Evolutionary conservation across 2,888 invertebrate species (phyloP), one percentile per base, ranked within the genome.

Genomic region (Tipula lateralis): DNA sequence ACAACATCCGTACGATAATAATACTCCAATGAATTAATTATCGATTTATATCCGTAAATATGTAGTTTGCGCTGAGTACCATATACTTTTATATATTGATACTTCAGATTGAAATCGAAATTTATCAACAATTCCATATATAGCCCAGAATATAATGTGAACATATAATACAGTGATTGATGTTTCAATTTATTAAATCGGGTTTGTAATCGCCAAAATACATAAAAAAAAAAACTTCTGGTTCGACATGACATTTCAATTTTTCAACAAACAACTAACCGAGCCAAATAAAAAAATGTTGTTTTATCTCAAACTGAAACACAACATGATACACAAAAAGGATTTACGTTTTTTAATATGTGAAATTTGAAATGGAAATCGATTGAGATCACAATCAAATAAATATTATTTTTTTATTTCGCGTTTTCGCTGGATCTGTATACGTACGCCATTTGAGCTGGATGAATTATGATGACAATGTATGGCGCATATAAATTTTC

Each of bases 151-250:
- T 39, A 6, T 6, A 39, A 44, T 44, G 1, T 39, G 66, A 66
- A 24, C 19, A 7, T 7, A 9, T 39, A 5, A 66, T 24, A 24
- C 24, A 12, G 66, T 66, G 66, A 66, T 66, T 66, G 66, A 66
- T 66, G 66, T 66, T 66, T 66, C 66, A 66, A 66, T 66, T 66
- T 66, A 66, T n/a, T n/a, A 66, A 66, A 66, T 24, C 66, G 66
- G 24, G 66, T n/a, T 19, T 66, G 66, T 66, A 66, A 66, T 66
- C 66, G 66, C 66, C 66, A 66, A 66, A 66, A 24, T 24, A 39
- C 13, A 39, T 13, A 39, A 24, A 66, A 66, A n/a, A 1, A 44
- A 44, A 44, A 44, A n/a, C 3, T 66, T 66, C 24, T 66, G 7
- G 66, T 66, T 66, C 6, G 12, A 66, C 66, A 66, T 66, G 66